phyloP scores from a whole-genome alignment of 1,140 invertebrate species.

The Calephelis virginiensis region DNA sequence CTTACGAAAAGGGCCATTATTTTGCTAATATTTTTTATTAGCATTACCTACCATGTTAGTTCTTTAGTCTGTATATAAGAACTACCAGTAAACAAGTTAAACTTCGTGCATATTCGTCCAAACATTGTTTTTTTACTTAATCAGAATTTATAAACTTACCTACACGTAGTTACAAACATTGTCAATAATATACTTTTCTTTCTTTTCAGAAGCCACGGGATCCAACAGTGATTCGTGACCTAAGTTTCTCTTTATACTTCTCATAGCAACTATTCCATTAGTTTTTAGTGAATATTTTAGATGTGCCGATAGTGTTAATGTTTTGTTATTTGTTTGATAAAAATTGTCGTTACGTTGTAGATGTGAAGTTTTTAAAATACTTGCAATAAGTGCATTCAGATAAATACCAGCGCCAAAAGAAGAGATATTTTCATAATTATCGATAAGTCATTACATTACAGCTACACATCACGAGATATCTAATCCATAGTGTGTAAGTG shows the following conservation, averaged over 20 bases:
- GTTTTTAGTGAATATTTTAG: constrained; percentile 12
- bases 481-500: constrained; percentile 2
- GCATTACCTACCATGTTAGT: too few species aligned
- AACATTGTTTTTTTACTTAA: too few species aligned
- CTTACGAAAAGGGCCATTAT: too few species aligned
- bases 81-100: too few species aligned
- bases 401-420: not conserved
- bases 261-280: constrained; percentile 13
- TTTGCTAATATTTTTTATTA: too few species aligned
- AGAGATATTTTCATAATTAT: constrained; percentile 13
- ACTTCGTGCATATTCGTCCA: too few species aligned
- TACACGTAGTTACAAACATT: too few species aligned
- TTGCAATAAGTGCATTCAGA: constrained; percentile 7
- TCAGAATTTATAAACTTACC: too few species aligned
- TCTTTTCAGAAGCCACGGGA: not conserved
- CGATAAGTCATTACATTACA: constrained; percentile 4
- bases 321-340: constrained; percentile 14
- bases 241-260: constrained; percentile 3
- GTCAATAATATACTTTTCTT: not conserved
- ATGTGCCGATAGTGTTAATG: constrained; percentile 7
- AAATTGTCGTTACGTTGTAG: constrained; percentile 8
- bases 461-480: too few species aligned
- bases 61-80: too few species aligned
- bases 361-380: not conserved
- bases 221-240: not conserved